Evolutionary conservation across 2,113 vertebrate species (phyloP), one percentile per base, ranked within the genome.

Genomic region (Ailuropoda melanoleuca): DNA sequence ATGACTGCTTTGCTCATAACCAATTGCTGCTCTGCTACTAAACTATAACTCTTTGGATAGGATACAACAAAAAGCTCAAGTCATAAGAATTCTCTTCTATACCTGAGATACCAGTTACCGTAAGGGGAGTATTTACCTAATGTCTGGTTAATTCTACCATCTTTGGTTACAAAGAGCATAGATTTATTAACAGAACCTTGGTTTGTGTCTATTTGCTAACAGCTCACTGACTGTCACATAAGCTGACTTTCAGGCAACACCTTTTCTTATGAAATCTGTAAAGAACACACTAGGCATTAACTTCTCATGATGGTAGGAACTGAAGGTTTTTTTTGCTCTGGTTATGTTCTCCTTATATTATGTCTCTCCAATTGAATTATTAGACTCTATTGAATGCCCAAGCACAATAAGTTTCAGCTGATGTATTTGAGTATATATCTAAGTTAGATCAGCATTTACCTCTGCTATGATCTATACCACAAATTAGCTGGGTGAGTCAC

Each of bases 381-480:
- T 77, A 46, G 66, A 66, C 37, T 95, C 86, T 97, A 78, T 14
- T 24, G 70, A 97, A 72, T 78, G 82, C 72, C 24, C 78, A 88
- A 62, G 87, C 29, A 97, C 88, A 95, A 8, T 87, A 86, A 46
- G 82, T 90, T 95, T 95, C 86, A 43, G 29, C 1, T 82, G 62
- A 62, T 4, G 9, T 55, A 72, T 93, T 12, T 86, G 86, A 78
- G 17, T 19, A 56, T 48, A 53, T 78, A 31, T 78, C 83, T 62
- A 95, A 85, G 55, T 70, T 82, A 58, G 39, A 56, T 34, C 74
- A 87, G 50, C 48, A 43, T 62, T 87, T 78, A 72, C 50, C 21
- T 34, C 15, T 88, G 74, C 77, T 39, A 15, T 39, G 46, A 77
- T 68, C 64, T 50, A 66, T 3, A 68, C 43, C 53, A 96, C 39